A percentile compares a stretch with the other conserved stretches of the same genome.
Conservation (phyloP, 2,888 invertebrate species). For the Drosophila hamatofila region DNA sequence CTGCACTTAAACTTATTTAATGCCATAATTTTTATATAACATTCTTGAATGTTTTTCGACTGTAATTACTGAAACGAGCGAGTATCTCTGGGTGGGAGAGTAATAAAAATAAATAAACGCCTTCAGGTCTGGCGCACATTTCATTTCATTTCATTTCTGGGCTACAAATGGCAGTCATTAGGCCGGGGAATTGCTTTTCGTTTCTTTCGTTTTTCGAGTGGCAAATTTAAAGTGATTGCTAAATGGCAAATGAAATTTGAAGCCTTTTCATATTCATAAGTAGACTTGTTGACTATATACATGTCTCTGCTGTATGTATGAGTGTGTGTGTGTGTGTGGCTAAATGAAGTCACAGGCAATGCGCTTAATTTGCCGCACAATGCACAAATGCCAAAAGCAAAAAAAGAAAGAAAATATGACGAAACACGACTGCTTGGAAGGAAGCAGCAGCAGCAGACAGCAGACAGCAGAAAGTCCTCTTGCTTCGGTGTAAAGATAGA, state of each 20-base stretch:
- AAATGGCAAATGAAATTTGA: conserved; percentile 61
- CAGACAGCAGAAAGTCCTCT: neutral
- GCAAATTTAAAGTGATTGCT: conserved; percentile 64
- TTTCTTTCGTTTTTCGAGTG: conserved; percentile 5
- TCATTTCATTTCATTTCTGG: conserved; percentile 58
- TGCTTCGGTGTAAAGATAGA: conserved; percentile 24
- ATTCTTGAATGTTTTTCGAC: conserved; percentile 45
- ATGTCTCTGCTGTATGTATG: neutral
- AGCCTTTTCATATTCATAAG: conserved; percentile 26
- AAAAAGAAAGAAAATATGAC: neutral
- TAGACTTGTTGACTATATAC: conserved; percentile 1
- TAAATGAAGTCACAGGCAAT: conserved; percentile 71
- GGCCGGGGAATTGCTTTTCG: conserved; percentile 61
- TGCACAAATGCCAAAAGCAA: conserved; percentile 46
- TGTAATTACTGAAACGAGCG: conserved; percentile 64
- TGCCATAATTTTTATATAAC: conserved; percentile 58
- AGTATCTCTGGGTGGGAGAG: conserved; percentile 31
- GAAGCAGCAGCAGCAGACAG: conserved; percentile 10
- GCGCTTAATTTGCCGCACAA: conserved; percentile 74
- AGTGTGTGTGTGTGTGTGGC: conserved; percentile 38
- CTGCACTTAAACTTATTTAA: conserved; percentile 60
- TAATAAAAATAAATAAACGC: conserved; percentile 71
- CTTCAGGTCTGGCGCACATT: conserved; percentile 59
- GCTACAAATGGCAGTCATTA: conserved; percentile 74
- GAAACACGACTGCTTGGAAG: conserved; percentile 17